A percentile compares a stretch with the other conserved stretches of the same genome.
Conservation (phyloP, 2,797 vertebrate genomes). For the Molossus molossus region DNA sequence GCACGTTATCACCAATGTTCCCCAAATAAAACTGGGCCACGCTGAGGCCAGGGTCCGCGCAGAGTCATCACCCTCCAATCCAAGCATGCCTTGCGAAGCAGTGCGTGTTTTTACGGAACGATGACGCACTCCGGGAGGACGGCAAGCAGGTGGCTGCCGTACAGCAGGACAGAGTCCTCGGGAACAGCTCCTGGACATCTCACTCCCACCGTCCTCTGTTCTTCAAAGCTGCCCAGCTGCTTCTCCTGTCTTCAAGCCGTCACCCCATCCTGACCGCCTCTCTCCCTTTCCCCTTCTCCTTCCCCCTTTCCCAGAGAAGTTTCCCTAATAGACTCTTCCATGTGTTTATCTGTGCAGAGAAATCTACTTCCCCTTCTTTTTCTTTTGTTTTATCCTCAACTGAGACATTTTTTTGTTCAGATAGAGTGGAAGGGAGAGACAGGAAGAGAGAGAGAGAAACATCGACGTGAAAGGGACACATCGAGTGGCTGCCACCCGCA, state of each 20-base stretch:
- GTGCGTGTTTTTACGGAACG: not conserved
- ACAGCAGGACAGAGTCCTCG: not conserved
- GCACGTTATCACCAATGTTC: not conserved
- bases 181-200: not conserved
- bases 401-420: too few species aligned
- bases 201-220: not conserved
- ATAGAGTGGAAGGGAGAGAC: too few species aligned
- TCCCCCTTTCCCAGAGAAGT: not conserved
- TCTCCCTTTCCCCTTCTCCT: not conserved
- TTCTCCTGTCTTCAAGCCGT: not conserved
- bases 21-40: not conserved
- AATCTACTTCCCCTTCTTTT: not conserved
- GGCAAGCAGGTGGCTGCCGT: not conserved
- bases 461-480: too few species aligned
- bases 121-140: not conserved
- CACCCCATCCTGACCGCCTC: not conserved
- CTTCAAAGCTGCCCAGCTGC: rapidly evolving
- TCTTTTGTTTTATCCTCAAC: too few species aligned
- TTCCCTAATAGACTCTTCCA: not conserved
- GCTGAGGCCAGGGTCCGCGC: not conserved
- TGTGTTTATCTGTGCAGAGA: not conserved
- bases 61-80: not conserved
- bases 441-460: too few species aligned
- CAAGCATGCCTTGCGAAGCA: not conserved
- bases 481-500: too few species aligned